Base-by-base conservation (phyloP, 1,140 invertebrate genomes). In the Dysdera silvatica region DNA sequence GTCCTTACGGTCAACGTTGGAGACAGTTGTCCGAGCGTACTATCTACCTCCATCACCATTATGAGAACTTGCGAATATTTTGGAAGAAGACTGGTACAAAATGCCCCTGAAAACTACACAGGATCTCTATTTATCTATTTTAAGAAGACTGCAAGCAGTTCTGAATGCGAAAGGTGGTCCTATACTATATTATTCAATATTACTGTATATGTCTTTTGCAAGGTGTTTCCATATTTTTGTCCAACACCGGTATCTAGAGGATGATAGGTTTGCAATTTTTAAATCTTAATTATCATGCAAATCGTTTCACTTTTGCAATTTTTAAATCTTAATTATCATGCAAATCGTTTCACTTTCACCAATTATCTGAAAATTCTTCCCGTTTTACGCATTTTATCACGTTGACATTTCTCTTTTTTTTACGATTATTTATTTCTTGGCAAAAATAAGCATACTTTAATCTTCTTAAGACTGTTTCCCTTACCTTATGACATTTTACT, bases 161-260 rank as follows among this genome's bases (percentile, higher is more conserved):
- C 23, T 43, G 41, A n/a, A 43, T 43, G 23, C 24, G 23, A 48
- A 48, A 20, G 47, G 47, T 20, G 24, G 24, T 48, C 47, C 47
- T 48, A 48, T 26, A 43, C 41, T 20, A 43, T 43, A 43, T 43
- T 43, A 43, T 6, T 16, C 41, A 43, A 43, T 6, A 20, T 6
- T 18, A 43, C 41, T n/a, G n/a, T n/a, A n/a, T n/a, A n/a, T n/a
- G n/a, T 6, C 23, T 16, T 43, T 43, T 43, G 5, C 23, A 43
- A 43, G 41, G 5, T 43, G 41, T 43, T 43, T 43, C 41, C 41
- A 43, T 43, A 43, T 43, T 43, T 43, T 43, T 43, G 41, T 43
- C 41, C 41, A 43, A 43, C 16, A 16, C 41, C 41, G n/a, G 41
- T 43, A 43, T n/a, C n/a, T n/a, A n/a, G n/a, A n/a, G n/a, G n/a